phyloP scores from a whole-genome alignment of 2,888 invertebrate species.

The Actias luna region DNA sequence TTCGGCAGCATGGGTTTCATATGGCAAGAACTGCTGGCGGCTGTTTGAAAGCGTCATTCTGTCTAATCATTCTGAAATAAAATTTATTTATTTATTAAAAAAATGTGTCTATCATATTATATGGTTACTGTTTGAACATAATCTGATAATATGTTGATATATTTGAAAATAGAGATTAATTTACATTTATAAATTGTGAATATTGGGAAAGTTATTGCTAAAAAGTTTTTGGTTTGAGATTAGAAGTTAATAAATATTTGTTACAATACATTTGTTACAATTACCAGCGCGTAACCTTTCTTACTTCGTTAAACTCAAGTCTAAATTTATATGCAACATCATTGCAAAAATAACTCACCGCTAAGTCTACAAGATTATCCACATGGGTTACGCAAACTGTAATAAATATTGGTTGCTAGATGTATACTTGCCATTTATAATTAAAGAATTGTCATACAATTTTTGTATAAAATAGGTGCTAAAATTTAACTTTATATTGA shows the following conservation, averaged over 20 bases:
- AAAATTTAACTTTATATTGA: no score
- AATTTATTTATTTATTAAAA: background rate
- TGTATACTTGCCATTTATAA: background rate
- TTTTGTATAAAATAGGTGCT: no score
- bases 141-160: background rate
- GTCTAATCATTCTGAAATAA: slow-evolving; percentile 55
- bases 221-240: background rate
- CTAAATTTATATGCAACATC: no score
- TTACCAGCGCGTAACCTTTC: no score
- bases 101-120: background rate
- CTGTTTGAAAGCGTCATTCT: slow-evolving; percentile 75
- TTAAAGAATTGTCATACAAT: no score
- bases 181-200: no score
- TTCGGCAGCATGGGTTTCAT: slow-evolving; percentile 74
- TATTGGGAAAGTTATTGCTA: no score
- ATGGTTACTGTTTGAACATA: background rate
- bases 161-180: no score
- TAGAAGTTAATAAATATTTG: no score
- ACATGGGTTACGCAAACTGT: background rate
- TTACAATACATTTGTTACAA: no score
- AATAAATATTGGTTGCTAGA: background rate
- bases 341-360: background rate
- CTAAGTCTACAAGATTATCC: background rate
- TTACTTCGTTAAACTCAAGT: no score
- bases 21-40: slow-evolving; percentile 83